Evolutionary conservation across 2,888 invertebrate species (phyloP), one percentile per base, ranked within the genome.

Genomic region (Anarsia innoxiella): DNA sequence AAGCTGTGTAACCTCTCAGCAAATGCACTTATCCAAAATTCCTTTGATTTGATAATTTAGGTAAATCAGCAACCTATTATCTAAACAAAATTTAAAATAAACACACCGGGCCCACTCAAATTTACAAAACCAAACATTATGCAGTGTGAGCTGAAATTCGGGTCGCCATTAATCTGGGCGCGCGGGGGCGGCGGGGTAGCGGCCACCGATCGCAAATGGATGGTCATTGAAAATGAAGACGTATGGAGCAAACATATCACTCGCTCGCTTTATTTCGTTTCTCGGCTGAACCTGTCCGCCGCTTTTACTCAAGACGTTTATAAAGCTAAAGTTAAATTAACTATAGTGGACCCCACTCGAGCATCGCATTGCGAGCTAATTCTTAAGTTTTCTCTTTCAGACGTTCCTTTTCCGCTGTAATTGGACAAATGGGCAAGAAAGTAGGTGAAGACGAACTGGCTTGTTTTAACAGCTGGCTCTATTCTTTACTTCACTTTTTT

Each of bases 191-290:
- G n/a, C n/a, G n/a, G n/a, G n/a, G 37, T 41, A 31, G 42, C 36
- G 33, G 41, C 41, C 35, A 34, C 46, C 45, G 43, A 48, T 46
- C 45, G 46, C 45, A 50, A 50, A 50, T 34, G 33, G 33, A 26
- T 26, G 26, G 26, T 25, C 33, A 34, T 34, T 34, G 33, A 34
- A n/a, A 34, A 34, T 34, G 26, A 34, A 34, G 33, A 34, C 33
- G 33, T 25, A 34, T 34, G 33, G 25, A 56, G 48, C 64, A 61
- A 69, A 74, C 72, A 72, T 65, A 72, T 75, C 73, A 71, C 62
- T 59, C 49, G 47, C 64, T 62, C 64, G 57, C 67, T 69, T 73
- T 72, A 69, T 71, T 68, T 64, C 59, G 60, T 61, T 69, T 59
- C 54, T 40, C 42, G 39, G 43, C 46, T 23, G 36, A 16, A 16